Evolutionary conservation across 2,888 invertebrate genomes (phyloP), one percentile per base, ranked within the genome.

Genomic region (Phlogophora meticulosa): DNA sequence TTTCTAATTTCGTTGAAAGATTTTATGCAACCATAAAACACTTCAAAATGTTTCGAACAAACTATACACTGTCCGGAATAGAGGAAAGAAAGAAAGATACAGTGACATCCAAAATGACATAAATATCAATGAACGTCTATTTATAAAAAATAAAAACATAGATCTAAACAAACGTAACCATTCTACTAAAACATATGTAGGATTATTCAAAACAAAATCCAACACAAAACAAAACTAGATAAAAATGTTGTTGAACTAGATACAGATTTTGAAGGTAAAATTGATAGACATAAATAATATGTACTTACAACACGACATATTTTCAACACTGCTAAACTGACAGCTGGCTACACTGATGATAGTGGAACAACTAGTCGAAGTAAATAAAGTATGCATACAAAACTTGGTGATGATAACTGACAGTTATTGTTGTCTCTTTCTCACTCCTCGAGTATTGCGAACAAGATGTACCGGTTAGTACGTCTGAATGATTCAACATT

Each of bases 261-360:
- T n/a, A 42, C 13, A 9, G 0, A 53, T 20, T 32, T 43, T 4
- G 13, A 22, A 15, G 17, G 11, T 1, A 32, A 45, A 10, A 38
- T 13, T 7, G 11, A 32, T 17, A 38, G 17, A 43, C 9, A 43
- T 10, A 0, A 42, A 32, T 22, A 57, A 38, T 48, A 22, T 65
- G 46, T 82, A 92, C 92, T 92, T 76, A 92, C 92, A 92, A 76
- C 92, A 92, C 68, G 92, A 83, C 92, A 92, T 92, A 20, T 48
- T 68, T 71, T 53, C 22, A 72, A 66, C 73, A 66, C 55, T 48
- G 52, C 40, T 62, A 48, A 64, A 69, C 63, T 66, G 68, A 56
- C 83, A 49, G 61, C 72, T 72, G 55, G 61, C 51, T 56, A 55
- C 76, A 62, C 56, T 59, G 63, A 57, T 43, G 63, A 60, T 58